Evolutionary conservation across 1,140 invertebrate genomes (phyloP).

Genomic region (Tribolium madens): DNA sequence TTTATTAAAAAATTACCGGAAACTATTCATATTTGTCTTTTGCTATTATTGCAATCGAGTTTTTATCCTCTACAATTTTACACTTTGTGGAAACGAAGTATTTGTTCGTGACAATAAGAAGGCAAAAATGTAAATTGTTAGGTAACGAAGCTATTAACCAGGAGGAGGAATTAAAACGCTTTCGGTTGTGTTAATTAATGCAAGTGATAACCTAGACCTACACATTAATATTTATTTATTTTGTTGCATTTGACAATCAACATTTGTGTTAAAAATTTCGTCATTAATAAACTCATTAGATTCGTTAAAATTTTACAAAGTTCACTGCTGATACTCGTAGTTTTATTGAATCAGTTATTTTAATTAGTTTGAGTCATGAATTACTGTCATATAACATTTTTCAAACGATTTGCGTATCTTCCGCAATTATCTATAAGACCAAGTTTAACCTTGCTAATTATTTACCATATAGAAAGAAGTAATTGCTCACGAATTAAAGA

Average conservation of each 20-base stretch:
- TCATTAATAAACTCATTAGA: no score
- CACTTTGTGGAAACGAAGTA: constrained; percentile 12
- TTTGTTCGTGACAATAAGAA: constrained; percentile 13
- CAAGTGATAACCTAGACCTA: background rate
- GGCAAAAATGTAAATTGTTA: constrained; percentile 22
- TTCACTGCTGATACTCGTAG: background rate
- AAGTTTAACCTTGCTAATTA: background rate
- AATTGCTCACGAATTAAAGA: background rate
- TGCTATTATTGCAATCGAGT: constrained; percentile 4
- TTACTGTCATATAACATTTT: no score
- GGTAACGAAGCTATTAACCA: background rate
- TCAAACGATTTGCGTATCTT: background rate
- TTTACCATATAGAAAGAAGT: background rate
- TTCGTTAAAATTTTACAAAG: background rate
- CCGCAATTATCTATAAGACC: background rate
- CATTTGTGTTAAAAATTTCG: background rate
- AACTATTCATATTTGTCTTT: constrained; percentile 19
- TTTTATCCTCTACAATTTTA: constrained; percentile 24
- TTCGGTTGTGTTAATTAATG: background rate
- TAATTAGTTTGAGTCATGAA: background rate
- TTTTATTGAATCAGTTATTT: background rate
- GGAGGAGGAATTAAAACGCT: background rate
- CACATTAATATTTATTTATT: background rate
- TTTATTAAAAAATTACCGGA: constrained; percentile 5
- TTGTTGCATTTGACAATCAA: background rate